These are phyloP conservation scores for Bufo bufo DNA, from an alignment of 2,113 vertebrate species.

Conservation along the genomic window DNA sequence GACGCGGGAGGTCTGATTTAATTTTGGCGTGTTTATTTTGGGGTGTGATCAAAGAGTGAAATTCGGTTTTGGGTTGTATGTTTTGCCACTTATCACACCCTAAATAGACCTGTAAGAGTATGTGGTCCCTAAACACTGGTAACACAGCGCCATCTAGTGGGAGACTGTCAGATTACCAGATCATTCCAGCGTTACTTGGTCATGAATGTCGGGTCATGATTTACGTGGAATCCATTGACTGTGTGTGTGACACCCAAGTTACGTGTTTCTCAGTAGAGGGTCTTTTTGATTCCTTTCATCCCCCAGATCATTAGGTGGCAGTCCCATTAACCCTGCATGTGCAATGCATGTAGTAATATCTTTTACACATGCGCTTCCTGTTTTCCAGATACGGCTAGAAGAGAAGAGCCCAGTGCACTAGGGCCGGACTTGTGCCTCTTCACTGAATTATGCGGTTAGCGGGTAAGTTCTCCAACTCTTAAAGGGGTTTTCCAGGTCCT, in stretches of 20 bases:
- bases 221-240: too few relatives aligned
- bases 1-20: too few relatives aligned
- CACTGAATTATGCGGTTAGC: slow-evolving; percentile 41
- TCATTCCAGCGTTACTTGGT: neutral
- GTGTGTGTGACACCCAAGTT: too few relatives aligned
- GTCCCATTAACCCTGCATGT: neutral
- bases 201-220: too few relatives aligned
- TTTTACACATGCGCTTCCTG: neutral
- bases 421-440: slow-evolving; percentile 19
- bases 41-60: too few relatives aligned
- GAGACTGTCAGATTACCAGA: neutral
- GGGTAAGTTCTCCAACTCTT: neutral
- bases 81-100: too few relatives aligned
- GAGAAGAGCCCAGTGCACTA: neutral
- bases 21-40: too few relatives aligned
- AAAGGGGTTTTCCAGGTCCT: too few relatives aligned
- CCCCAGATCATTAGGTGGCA: neutral
- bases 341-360: neutral
- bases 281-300: too few relatives aligned
- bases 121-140: neutral
- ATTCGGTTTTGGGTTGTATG: too few relatives aligned
- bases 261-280: too few relatives aligned
- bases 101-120: too few relatives aligned
- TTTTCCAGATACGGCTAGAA: neutral
- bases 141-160: neutral